phyloP scores from a whole-genome alignment of 2,113 vertebrate genomes.

The Barnardius zonarius region DNA sequence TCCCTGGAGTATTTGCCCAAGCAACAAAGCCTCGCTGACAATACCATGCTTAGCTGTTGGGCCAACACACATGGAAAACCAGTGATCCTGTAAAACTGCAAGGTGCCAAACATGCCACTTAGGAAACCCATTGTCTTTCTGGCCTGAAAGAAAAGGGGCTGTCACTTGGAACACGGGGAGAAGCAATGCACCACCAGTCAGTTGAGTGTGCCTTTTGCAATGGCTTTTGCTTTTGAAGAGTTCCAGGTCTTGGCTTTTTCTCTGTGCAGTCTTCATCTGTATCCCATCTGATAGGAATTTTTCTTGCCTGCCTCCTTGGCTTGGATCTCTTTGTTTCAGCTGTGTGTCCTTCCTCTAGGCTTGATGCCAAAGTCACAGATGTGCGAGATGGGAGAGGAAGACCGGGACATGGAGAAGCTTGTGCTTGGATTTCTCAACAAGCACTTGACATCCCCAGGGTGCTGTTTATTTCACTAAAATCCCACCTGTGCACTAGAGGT shows the following conservation, averaged over 20 bases:
- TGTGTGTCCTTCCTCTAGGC: slow-evolving; percentile 65
- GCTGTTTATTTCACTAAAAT: slow-evolving; percentile 48
- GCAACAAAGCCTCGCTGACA: background rate
- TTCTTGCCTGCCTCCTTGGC: slow-evolving; percentile 11
- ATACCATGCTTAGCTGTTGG: background rate
- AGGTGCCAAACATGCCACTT: background rate
- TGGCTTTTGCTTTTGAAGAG: background rate
- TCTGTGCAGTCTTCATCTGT: background rate
- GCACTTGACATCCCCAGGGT: slow-evolving; percentile 10
- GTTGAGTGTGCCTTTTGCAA: fast-evolving
- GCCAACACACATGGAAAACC: background rate
- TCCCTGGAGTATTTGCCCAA: slow-evolving; percentile 8
- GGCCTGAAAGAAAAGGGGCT: background rate
- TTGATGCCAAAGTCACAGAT: slow-evolving; percentile 62
- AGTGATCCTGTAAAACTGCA: background rate
- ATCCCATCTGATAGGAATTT: slow-evolving; percentile 8
- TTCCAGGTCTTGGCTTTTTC: background rate
- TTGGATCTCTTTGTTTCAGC: background rate
- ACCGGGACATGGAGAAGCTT: background rate
- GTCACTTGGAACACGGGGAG: background rate
- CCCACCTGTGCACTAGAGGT: slow-evolving; percentile 19
- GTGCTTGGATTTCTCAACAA: slow-evolving; percentile 44
- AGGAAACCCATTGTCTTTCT: background rate
- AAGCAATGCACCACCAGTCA: background rate
- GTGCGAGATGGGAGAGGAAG: slow-evolving; percentile 21